A percentile compares a stretch with the other conserved stretches of the same genome.
These are phyloP conservation scores for Garra rufa DNA, from an alignment of 2,113 vertebrate genomes.

Conservation along the genomic window DNA sequence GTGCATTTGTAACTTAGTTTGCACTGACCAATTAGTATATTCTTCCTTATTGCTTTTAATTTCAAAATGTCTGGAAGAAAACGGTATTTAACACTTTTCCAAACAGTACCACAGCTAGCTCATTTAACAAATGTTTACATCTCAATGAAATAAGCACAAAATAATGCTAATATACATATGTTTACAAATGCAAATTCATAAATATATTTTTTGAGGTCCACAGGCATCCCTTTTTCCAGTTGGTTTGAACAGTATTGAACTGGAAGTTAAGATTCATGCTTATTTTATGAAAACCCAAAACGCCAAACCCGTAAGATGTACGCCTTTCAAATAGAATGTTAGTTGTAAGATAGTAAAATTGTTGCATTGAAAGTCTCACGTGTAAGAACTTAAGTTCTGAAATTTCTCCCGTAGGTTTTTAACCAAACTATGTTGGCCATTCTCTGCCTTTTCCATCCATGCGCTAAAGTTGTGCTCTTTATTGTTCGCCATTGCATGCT, in stretches of 20 bases:
- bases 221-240: slow-evolving; percentile 9
- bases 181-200: slow-evolving; percentile 39
- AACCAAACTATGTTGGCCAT: slow-evolving; percentile 78
- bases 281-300: not conserved
- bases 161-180: slow-evolving; percentile 5
- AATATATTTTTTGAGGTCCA: slow-evolving; percentile 34
- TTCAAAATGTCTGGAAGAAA: not conserved
- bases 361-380: slow-evolving; percentile 48
- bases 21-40: not conserved
- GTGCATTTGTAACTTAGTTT: not conserved
- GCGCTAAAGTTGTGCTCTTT: slow-evolving; percentile 44
- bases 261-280: not conserved
- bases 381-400: slow-evolving; percentile 83
- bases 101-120: not conserved
- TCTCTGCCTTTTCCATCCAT: slow-evolving; percentile 60
- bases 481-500: not conserved
- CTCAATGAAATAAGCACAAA: slow-evolving; percentile 20
- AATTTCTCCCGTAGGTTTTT: slow-evolving; percentile 91
- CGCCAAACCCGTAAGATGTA: not conserved
- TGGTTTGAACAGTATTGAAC: not conserved
- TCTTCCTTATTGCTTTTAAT: too few species aligned
- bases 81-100: not conserved
- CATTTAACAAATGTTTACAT: slow-evolving; percentile 19
- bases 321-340: not conserved
- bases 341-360: not conserved